phyloP scores from a whole-genome alignment of 2,888 invertebrate genomes.

The Pinctada fucata region DNA sequence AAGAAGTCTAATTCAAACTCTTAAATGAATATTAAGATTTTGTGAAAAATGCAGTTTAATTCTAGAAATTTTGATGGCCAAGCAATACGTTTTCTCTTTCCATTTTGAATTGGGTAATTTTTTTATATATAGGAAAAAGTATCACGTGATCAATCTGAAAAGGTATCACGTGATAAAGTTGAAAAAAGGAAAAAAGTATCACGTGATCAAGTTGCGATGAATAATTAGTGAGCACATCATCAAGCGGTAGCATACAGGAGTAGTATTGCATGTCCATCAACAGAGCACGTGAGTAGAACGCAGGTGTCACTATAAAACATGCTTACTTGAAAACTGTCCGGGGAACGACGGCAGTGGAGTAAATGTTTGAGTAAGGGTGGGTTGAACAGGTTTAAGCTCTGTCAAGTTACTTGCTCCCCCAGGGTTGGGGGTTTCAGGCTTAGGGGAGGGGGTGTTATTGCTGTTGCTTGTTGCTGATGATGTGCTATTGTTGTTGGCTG shows the following conservation, averaged over 20 bases:
- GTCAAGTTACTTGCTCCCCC: constrained; percentile 43
- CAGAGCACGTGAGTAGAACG: background rate
- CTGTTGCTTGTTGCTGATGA: constrained; percentile 35
- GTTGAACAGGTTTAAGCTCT: constrained; percentile 46
- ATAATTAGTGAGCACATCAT: background rate
- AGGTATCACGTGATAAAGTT: no score
- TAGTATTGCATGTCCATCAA: background rate
- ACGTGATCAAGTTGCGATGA: no score
- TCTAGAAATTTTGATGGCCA: no score
- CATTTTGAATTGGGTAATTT: no score
- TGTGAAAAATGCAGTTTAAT: no score
- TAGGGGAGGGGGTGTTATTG: constrained; percentile 43
- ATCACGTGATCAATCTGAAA: no score
- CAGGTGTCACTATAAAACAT: constrained; percentile 24
- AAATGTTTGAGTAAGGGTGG: constrained; percentile 43
- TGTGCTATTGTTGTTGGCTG: constrained; percentile 43
- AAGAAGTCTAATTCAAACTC: no score
- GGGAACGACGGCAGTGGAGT: constrained; percentile 42
- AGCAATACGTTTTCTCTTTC: no score
- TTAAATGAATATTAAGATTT: no score
- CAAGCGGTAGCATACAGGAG: background rate
- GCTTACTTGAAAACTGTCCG: constrained; percentile 47
- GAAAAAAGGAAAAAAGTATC: no score
- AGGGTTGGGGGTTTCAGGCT: constrained; percentile 42
- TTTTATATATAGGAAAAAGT: no score